Evolutionary conservation across 2,888 invertebrate species (phyloP), one percentile per base, ranked within the genome.

Genomic region (Epicampocera succincta): DNA sequence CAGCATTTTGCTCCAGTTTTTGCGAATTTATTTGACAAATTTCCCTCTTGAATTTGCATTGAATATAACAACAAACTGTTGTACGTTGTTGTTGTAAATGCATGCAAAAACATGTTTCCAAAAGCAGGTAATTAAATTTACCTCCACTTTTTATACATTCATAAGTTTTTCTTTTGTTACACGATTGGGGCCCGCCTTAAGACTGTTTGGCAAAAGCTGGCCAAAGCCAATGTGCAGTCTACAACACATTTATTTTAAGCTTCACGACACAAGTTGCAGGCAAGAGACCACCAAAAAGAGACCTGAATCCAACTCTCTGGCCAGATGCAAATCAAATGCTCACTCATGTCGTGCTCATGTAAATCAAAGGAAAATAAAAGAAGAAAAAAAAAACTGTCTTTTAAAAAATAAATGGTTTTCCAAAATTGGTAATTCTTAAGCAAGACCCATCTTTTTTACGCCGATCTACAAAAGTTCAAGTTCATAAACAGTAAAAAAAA

Each of bases 391-490:
- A 4, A 9, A n/a, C n/a, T n/a, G n/a, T n/a, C n/a, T n/a, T n/a
- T n/a, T n/a, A 9, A 33, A 12, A 33, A 60, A 48, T 38, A 29
- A 25, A 65, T 44, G 15, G 48, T 33, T 61, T 68, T 38, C n/a
- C 42, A 68, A 68, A 65, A 68, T 69, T 33, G 40, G 40, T 21
- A 68, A 65, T 71, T 74, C 46, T 44, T 65, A 48, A 33, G 38
- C 33, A 54, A 69, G 21, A 72, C 54, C 29, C 4, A 40, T 19
- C 29, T 52, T 44, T 46, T 5, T 52, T 17, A 56, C 46, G 52
- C n/a, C 63, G 21, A 40, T 40, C 40, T 65, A 78, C 75, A 80
- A 82, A 33, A 82, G 81, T 80, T 84, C 84, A 84, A 84, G 84
- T 82, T 84, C 81, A 80, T 25, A 76, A 38, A 50, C 11, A 79